These are phyloP conservation scores for Pedionomus torquatus DNA, from an alignment of 2,113 vertebrate species.

Conservation along the genomic window DNA sequence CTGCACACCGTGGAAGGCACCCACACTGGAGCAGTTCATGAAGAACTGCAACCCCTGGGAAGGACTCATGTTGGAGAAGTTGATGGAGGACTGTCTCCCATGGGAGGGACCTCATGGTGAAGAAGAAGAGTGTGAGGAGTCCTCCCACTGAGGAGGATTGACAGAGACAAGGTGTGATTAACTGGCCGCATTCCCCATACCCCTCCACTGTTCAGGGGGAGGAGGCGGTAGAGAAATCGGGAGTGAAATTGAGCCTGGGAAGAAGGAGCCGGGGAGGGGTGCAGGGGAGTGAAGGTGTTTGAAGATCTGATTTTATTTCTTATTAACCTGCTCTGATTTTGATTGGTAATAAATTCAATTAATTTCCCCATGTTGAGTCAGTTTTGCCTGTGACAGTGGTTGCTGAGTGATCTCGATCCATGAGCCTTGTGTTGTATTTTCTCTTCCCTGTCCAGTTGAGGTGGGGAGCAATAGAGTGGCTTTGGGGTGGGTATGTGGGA, in stretches of 20 bases:
- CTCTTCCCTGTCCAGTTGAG: neutral
- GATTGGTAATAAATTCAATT: neutral
- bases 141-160: neutral
- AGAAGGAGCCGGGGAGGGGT: neutral
- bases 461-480: neutral
- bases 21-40: neutral
- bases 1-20: neutral
- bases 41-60: neutral
- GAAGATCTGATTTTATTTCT: neutral
- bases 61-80: neutral
- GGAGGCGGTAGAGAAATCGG: neutral
- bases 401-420: neutral
- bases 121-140: neutral
- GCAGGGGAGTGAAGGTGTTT: neutral
- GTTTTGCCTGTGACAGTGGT: neutral
- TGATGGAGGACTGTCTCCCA: neutral
- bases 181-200: neutral
- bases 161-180: neutral
- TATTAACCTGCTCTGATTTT: neutral
- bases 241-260: neutral
- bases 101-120: neutral
- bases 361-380: neutral
- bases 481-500: neutral
- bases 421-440: neutral
- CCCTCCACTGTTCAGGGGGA: neutral